These are phyloP conservation scores for Clitarchus hookeri DNA, from an alignment of 2,888 invertebrate species.

Conservation along the genomic window DNA sequence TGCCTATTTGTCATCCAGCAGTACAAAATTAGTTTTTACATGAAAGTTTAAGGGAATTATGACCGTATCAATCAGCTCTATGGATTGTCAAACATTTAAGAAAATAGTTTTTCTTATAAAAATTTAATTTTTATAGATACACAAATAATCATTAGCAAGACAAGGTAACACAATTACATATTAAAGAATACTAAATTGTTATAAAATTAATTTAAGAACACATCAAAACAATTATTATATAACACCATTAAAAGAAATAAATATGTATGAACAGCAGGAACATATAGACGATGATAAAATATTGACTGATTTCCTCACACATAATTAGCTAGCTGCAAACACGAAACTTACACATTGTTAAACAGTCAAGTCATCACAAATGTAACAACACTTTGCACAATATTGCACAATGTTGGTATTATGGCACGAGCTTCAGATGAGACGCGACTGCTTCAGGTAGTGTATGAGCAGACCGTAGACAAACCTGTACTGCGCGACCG, in stretches of 20 bases:
- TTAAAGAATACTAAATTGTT: neutral
- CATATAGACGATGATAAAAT: neutral
- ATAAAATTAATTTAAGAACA: neutral
- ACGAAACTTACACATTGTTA: neutral
- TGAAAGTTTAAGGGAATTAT: too few relatives aligned
- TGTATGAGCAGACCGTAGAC: constrained; percentile 82
- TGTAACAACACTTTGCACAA: neutral
- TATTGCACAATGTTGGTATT: neutral
- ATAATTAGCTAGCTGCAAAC: neutral
- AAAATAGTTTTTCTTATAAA: neutral
- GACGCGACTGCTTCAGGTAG: constrained; percentile 83
- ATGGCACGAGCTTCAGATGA: constrained; percentile 64
- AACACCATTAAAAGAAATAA: neutral
- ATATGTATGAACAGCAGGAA: neutral
- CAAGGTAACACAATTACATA: neutral
- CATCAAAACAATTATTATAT: neutral
- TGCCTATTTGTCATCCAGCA: too few relatives aligned
- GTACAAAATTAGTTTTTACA: too few relatives aligned
- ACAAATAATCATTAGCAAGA: neutral
- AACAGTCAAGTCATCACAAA: neutral
- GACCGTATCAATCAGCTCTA: neutral
- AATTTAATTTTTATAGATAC: neutral
- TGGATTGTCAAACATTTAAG: neutral
- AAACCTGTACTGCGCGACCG: constrained; percentile 87
- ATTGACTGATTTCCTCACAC: neutral